Base-by-base conservation (phyloP, 2,797 vertebrate species). In the Emys orbicularis region DNA sequence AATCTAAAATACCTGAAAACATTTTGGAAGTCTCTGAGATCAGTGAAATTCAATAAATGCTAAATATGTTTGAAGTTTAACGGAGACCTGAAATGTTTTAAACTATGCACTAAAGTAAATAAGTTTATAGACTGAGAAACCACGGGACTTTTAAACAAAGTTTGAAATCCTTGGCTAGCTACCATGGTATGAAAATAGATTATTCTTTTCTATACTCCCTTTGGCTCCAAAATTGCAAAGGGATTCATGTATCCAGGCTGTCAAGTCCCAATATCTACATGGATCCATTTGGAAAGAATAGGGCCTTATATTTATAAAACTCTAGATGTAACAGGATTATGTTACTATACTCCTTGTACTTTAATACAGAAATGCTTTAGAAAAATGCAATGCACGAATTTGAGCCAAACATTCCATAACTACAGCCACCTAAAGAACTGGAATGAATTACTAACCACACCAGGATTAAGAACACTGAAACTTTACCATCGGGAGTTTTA, bases 301-400 rank as follows among this genome's bases (percentile, higher is more conserved):
- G 31, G 31, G 59, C 31, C 13, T 15, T 34, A 61, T 61, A 61
- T 61, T 61, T 61, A 61, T 61, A 31, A 61, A 34, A 34, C 59
- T 59, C 8, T 37, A 72, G 8, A 72, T 72, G 37, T 72, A 23
- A 23, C 8, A 72, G 68, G n/a, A 21, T 21, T 41, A 37, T 41
- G 9, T 72, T 54, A 41, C 68, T 37, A 41, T 37, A 37, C n/a
- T 41, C 19, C 23, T 84, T 0, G 0, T 29, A 85, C 12, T 10
- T 90, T 74, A 31, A 1, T 41, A 91, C 3, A 41, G n/a, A 72
- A 72, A 72, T 41, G 3, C n/a, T 49, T 89, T 54, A 93, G 19
- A 72, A 3, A 81, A 90, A 56, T 1, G 29, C 44, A 54, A 79
- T 1, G 0, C 8, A 18, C 31, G 76, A 11, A 5, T 41, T 41